phyloP scores from a whole-genome alignment of 2,113 vertebrate genomes.

The Lichenostomus cassidix region DNA sequence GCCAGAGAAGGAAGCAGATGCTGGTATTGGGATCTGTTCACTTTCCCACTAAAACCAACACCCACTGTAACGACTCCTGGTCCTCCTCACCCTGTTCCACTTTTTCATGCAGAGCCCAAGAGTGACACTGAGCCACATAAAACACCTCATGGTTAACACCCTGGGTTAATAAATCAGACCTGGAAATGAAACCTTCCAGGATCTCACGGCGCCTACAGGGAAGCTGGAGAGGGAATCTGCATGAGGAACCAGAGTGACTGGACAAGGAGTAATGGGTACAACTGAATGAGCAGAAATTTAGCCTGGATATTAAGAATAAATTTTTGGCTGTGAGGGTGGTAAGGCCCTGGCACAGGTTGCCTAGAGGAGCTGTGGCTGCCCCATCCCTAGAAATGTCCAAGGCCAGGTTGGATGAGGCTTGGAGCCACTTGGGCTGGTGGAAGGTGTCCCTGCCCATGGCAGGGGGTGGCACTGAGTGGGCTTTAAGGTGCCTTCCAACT shows the following conservation, averaged over 20 bases:
- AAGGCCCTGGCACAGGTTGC: not conserved
- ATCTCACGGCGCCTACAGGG: not conserved
- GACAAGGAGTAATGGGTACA: not conserved
- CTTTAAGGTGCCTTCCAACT: not conserved
- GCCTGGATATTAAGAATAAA: not conserved
- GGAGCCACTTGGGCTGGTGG: not conserved
- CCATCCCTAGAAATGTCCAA: not conserved
- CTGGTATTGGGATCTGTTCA: not conserved
- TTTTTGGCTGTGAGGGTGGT: not conserved
- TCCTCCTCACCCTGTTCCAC: not conserved
- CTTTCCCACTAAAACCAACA: not conserved
- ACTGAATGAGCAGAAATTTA: not conserved
- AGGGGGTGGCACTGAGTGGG: rapidly evolving
- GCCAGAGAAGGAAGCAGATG: not conserved
- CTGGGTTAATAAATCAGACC: not conserved
- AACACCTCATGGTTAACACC: not conserved
- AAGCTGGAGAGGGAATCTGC: not conserved
- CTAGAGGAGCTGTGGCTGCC: not conserved
- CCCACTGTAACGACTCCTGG: not conserved
- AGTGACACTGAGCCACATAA: not conserved
- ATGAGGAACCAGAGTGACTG: not conserved
- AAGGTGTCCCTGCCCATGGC: not conserved
- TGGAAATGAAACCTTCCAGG: not conserved
- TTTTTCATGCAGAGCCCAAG: not conserved
- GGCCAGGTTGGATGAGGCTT: rapidly evolving